Percentiles rank a stretch among this genome's conserved stretches.
These are phyloP conservation scores for Ariopsis seemanni DNA, from an alignment of 2,113 vertebrate genomes.

Conservation along the genomic window DNA sequence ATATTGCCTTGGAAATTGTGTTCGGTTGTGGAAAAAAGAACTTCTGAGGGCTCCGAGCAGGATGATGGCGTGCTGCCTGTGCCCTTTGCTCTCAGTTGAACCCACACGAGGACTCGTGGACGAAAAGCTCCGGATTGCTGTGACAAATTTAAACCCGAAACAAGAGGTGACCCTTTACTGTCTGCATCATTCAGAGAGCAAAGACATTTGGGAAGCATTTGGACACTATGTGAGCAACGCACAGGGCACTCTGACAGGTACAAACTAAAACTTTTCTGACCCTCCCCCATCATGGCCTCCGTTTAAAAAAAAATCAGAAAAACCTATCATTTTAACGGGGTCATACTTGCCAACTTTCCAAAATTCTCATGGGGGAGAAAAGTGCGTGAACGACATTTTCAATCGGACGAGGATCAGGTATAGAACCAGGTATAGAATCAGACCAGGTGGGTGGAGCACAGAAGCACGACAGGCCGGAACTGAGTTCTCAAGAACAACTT, in stretches of 20 bases:
- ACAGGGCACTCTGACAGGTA: constrained; percentile 64
- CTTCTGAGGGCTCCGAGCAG: constrained; percentile 22
- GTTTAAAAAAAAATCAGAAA: too few relatives aligned
- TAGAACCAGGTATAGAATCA: too few relatives aligned
- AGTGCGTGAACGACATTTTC: too few relatives aligned
- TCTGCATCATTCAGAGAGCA: constrained; percentile 65
- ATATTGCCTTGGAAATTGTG: background rate
- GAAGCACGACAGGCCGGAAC: too few relatives aligned
- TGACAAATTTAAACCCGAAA: constrained; percentile 62
- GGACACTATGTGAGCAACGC: constrained; percentile 68
- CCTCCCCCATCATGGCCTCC: too few relatives aligned
- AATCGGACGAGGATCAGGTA: too few relatives aligned
- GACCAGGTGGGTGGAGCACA: too few relatives aligned
- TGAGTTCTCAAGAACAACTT: too few relatives aligned
- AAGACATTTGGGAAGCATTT: constrained; percentile 70
- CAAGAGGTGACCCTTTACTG: constrained; percentile 63
- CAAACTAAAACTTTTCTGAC: background rate
- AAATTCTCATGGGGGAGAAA: too few relatives aligned
- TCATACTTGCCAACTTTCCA: too few relatives aligned
- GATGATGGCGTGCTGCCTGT: background rate
- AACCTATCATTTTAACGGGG: too few relatives aligned
- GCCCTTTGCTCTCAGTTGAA: constrained; percentile 51
- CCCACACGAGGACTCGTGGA: constrained; percentile 68
- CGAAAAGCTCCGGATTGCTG: constrained; percentile 60
- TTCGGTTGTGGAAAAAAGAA: background rate